These are phyloP conservation scores for Coboldia fuscipes DNA, from an alignment of 1,140 invertebrate genomes.

Conservation along the genomic window DNA sequence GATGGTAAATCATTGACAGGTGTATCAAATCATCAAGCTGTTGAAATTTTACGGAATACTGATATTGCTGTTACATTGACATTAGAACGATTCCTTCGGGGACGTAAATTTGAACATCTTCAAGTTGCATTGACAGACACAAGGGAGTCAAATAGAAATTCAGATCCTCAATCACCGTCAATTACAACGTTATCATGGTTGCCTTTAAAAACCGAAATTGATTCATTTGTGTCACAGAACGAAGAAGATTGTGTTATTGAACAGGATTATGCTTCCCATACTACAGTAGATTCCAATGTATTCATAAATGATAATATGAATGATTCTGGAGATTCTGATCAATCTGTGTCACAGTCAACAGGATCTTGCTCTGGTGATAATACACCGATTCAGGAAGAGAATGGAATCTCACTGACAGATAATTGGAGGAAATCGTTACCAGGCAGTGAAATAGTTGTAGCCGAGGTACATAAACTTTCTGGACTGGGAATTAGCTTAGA, in stretches of 20 bases:
- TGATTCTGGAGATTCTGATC: conserved; percentile 7
- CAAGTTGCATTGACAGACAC: conserved; percentile 49
- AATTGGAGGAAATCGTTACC: conserved; percentile 51
- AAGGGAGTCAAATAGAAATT: conserved; percentile 33
- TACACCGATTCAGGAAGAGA: conserved; percentile 9
- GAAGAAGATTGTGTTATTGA: conserved; percentile 25
- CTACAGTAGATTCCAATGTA: conserved; percentile 35
- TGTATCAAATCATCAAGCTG: conserved; percentile 75
- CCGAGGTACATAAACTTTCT: conserved; percentile 62
- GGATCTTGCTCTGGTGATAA: conserved; percentile 7
- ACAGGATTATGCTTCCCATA: conserved; percentile 36
- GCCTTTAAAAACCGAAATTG: conserved; percentile 27
- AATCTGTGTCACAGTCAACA: conserved; percentile 3
- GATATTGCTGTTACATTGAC: conserved; percentile 56
- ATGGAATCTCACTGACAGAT: conserved; percentile 13
- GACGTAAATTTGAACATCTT: conserved; percentile 73
- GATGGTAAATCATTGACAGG: conserved; percentile 61
- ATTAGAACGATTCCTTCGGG: conserved; percentile 65
- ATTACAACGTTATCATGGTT: conserved; percentile 49
- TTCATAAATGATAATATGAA: conserved; percentile 18
- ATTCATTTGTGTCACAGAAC: conserved; percentile 27
- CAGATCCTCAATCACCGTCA: conserved; percentile 41
- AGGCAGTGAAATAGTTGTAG: conserved; percentile 51
- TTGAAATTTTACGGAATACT: conserved; percentile 67
- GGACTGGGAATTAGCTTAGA: conserved; percentile 82